phyloP scores from a whole-genome alignment of 2,113 vertebrate genomes.

The Megaleporinus macrocephalus region DNA sequence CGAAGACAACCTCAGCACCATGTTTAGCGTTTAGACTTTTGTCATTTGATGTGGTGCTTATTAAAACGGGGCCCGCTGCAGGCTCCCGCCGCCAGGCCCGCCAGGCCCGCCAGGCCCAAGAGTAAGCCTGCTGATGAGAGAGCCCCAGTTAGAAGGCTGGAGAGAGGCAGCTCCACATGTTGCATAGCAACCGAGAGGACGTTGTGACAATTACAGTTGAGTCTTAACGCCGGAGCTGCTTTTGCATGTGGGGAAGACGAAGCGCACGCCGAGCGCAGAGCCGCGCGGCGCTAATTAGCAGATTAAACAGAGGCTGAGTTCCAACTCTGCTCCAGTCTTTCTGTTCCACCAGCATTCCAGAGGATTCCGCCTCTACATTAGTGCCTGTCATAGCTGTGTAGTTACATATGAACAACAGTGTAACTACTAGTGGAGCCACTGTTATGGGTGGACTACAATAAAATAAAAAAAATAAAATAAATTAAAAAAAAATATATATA shows the following conservation, averaged over 20 bases:
- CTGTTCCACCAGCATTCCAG: background rate
- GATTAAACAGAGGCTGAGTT: constrained; percentile 38
- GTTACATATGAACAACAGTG: no score
- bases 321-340: constrained; percentile 15
- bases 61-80: constrained; percentile 32
- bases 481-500: no score
- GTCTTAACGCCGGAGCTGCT: constrained; percentile 6
- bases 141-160: background rate
- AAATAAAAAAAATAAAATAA: no score
- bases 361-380: background rate
- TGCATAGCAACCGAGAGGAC: constrained; percentile 26
- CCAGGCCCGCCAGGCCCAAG: no score
- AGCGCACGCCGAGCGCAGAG: constrained; percentile 32
- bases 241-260: background rate
- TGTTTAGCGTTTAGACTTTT: constrained; percentile 47
- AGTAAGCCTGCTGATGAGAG: constrained; percentile 17
- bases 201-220: constrained; percentile 17
- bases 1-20: background rate
- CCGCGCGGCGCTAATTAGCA: constrained; percentile 49
- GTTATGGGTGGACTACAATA: no score
- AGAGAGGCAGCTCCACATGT: background rate
- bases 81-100: constrained; percentile 6
- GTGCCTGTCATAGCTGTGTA: no score
- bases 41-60: constrained; percentile 48
- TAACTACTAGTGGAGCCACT: no score